These are phyloP conservation scores for Halictus rubicundus DNA, from an alignment of 1,140 invertebrate species.

Conservation along the genomic window DNA sequence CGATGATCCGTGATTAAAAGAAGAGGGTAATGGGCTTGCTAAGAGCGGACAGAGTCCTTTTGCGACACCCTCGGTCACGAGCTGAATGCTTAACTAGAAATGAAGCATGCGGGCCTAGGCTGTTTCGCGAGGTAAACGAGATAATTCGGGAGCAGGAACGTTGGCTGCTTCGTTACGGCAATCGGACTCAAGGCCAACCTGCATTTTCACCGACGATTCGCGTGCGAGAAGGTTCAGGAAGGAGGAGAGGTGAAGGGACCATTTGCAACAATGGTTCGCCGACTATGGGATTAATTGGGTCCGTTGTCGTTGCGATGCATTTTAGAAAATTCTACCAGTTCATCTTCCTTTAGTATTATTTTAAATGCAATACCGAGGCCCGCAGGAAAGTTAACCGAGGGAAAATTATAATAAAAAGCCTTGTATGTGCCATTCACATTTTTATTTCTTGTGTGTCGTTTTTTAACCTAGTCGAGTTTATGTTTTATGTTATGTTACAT, in stretches of 20 bases:
- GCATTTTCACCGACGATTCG: conserved; percentile 46
- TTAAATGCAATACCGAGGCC: too few species aligned
- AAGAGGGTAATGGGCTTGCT: conserved; percentile 30
- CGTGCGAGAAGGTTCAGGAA: background rate
- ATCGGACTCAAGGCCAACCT: conserved; percentile 42
- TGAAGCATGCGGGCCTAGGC: background rate
- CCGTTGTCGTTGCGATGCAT: too few species aligned
- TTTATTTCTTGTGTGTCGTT: too few species aligned
- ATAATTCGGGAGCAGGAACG: conserved; percentile 55
- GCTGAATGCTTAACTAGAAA: conserved; percentile 46
- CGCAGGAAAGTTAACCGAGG: too few species aligned
- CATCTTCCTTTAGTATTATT: too few species aligned
- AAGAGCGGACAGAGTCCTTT: background rate
- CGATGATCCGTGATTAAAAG: conserved; percentile 22
- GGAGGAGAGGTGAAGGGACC: background rate
- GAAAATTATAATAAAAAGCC: too few species aligned
- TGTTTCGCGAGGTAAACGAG: conserved; percentile 53
- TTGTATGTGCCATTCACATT: too few species aligned
- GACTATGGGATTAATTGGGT: conserved; percentile 26
- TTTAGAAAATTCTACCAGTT: too few species aligned
- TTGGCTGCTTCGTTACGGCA: conserved; percentile 26
- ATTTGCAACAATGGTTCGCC: conserved; percentile 37
- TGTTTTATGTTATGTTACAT: too few species aligned
- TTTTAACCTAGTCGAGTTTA: too few species aligned
- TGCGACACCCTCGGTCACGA: conserved; percentile 31